Evolutionary conservation across 23 tunicate genomes (phyloP).

Genomic region (Halocynthia aurantium): DNA sequence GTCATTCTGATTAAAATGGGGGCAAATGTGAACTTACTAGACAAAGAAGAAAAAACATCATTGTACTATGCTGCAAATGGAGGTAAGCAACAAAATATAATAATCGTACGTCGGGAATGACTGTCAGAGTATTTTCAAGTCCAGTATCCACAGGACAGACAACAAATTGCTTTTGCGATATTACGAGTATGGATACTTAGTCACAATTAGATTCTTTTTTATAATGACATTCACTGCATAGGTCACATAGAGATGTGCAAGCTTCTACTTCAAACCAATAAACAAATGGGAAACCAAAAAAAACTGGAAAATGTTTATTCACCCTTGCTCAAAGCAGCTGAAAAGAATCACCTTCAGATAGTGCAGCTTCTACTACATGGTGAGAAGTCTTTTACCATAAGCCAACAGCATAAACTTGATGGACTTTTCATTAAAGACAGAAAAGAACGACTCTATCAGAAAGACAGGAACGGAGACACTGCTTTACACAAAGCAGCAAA

Average conservation of each 20-base stretch:
- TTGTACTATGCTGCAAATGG: constrained; percentile 27
- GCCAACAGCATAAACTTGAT: too few relatives aligned
- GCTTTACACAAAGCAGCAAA: constrained; percentile 21
- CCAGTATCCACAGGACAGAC: too few relatives aligned
- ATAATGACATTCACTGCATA: neutral
- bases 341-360: constrained; percentile 7
- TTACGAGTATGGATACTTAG: too few relatives aligned
- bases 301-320: neutral
- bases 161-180: too few relatives aligned
- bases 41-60: constrained; percentile 20
- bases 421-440: neutral
- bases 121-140: too few relatives aligned
- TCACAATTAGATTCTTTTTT: neutral
- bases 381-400: neutral
- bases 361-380: constrained; percentile 8
- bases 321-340: constrained; percentile 12
- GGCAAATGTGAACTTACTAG: constrained; percentile 9
- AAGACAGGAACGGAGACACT: constrained; percentile 15
- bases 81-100: constrained; percentile 10
- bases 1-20: constrained; percentile 9
- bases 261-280: too few relatives aligned
- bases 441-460: neutral
- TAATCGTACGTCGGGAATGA: neutral
- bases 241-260: too few relatives aligned
- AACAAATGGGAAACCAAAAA: too few relatives aligned